These are phyloP conservation scores for Zygothrica quintamaculata DNA, from an alignment of 2,888 invertebrate species.

Conservation along the genomic window DNA sequence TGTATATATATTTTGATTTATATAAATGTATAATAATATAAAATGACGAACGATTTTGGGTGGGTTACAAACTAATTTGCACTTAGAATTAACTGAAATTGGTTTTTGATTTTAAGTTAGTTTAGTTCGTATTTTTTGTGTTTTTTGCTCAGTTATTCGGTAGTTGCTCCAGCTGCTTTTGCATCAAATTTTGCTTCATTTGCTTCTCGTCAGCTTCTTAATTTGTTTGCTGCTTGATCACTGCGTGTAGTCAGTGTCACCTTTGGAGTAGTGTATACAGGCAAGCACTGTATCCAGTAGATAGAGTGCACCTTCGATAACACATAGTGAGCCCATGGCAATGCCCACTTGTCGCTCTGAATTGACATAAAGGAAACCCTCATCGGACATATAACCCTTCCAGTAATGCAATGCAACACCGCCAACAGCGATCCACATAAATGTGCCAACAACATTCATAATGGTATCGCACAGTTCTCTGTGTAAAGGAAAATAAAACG, in stretches of 20 bases:
- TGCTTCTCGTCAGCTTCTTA: not conserved
- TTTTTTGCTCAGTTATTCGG: slow-evolving; percentile 70
- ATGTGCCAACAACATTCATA: slow-evolving; percentile 94
- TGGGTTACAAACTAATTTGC: slow-evolving; percentile 71
- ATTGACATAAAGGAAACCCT: slow-evolving; percentile 90
- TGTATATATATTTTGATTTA: slow-evolving; percentile 4
- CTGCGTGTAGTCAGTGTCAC: slow-evolving; percentile 82
- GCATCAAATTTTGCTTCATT: not conserved
- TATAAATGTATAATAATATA: not conserved
- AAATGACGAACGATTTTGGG: slow-evolving; percentile 26
- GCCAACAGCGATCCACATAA: slow-evolving; percentile 93
- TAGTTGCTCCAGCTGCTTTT: slow-evolving; percentile 37
- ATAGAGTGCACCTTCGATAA: slow-evolving; percentile 92
- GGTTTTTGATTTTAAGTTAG: slow-evolving; percentile 18
- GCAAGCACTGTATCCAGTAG: slow-evolving; percentile 92
- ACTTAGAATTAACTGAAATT: slow-evolving; percentile 63
- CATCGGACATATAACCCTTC: slow-evolving; percentile 93
- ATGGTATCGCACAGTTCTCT: slow-evolving; percentile 92
- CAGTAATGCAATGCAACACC: slow-evolving; percentile 95
- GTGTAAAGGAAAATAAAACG: slow-evolving; percentile 35
- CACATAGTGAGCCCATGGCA: slow-evolving; percentile 91
- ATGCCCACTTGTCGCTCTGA: slow-evolving; percentile 92
- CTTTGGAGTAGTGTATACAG: slow-evolving; percentile 90
- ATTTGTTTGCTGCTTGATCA: too few relatives aligned
- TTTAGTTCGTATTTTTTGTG: slow-evolving; percentile 30